These are phyloP conservation scores for Alloscopus bannaensis DNA, from an alignment of 2,888 invertebrate genomes.

Conservation along the genomic window DNA sequence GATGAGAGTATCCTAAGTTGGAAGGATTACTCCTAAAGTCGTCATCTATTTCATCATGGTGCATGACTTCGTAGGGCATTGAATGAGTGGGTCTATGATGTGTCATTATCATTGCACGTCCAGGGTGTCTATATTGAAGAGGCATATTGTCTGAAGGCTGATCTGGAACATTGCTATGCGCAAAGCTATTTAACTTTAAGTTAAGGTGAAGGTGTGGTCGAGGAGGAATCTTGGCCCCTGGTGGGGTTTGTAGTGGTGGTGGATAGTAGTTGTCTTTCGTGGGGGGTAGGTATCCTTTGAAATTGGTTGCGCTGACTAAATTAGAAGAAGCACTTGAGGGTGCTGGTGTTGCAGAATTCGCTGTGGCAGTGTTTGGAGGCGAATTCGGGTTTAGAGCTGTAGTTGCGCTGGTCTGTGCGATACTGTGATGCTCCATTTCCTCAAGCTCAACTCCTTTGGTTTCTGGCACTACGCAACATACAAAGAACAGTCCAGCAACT, in stretches of 20 bases:
- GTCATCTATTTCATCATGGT: conserved; percentile 56
- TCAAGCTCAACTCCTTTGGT: conserved; percentile 93
- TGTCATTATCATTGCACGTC: conserved; percentile 57
- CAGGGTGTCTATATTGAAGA: conserved; percentile 59
- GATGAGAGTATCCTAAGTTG: conserved; percentile 50
- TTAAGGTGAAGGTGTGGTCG: conserved; percentile 62
- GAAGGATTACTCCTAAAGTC: conserved; percentile 41
- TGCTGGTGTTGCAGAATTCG: conserved; percentile 54
- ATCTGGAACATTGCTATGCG: conserved; percentile 58
- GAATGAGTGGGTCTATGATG: conserved; percentile 54
- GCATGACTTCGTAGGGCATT: conserved; percentile 59
- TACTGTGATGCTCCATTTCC: conserved; percentile 83
- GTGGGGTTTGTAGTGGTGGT: conserved; percentile 66
- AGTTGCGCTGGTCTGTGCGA: conserved; percentile 47
- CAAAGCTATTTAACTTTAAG: conserved; percentile 58
- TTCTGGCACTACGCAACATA: conserved; percentile 91
- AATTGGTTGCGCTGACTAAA: conserved; percentile 52
- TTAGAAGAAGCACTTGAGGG: conserved; percentile 67
- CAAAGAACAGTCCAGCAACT: conserved; percentile 87
- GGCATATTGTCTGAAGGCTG: conserved; percentile 63
- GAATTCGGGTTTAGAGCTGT: conserved; percentile 53
- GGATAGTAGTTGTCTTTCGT: conserved; percentile 65
- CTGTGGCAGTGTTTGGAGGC: conserved; percentile 54
- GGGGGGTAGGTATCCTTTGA: conserved; percentile 36
- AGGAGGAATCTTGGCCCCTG: conserved; percentile 62